Evolutionary conservation across 2,888 invertebrate species (phyloP), one percentile per base, ranked within the genome.

Genomic region (Alentia gelatinosa): DNA sequence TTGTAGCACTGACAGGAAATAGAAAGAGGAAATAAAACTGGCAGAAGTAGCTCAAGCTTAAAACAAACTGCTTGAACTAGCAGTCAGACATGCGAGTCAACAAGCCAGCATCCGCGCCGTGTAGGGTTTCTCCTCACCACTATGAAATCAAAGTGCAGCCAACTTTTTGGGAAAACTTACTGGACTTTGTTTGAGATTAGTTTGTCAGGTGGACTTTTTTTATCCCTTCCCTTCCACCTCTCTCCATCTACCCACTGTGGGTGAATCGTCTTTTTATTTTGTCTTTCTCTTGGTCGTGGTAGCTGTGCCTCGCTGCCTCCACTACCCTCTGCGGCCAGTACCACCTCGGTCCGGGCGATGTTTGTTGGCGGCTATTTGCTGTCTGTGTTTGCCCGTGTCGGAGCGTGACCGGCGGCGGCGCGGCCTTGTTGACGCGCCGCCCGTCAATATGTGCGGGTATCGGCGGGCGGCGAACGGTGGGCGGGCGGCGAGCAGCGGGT

Each of bases 321-420:
- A 26, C 26, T 33, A 1, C 15, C 19, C 74, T 33, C 15, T 26
- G 30, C 30, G 74, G 74, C 26, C n/a, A 33, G 74, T 26, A 74
- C 30, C 74, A 74, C 74, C 74, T 74, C 74, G 74, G 74, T 15
- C 7, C 30, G 15, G 74, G 74, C 74, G 37, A n/a, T 79, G 79
- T 79, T 79, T 79, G 79, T 79, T 19, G 39, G 79, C 39, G 79
- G 79, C 79, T 79, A 79, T 79, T 79, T 79, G 79, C 79, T 79
- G 79, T 79, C 79, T 79, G 79, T 79, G 37, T 79, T 79, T 79
- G 79, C 26, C 37, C 39, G 39, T 35, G 79, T 79, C 79, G 79
- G 79, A 26, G 79, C 79, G 79, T 79, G 79, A 79, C 79, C 37
- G 79, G 37, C 15, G 79, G 37, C 35, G 9, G 79, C 23, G 79